Evolutionary conservation across 2,113 vertebrate genomes (phyloP), one percentile per base, ranked within the genome.

Genomic region (Embiotoca jacksoni): DNA sequence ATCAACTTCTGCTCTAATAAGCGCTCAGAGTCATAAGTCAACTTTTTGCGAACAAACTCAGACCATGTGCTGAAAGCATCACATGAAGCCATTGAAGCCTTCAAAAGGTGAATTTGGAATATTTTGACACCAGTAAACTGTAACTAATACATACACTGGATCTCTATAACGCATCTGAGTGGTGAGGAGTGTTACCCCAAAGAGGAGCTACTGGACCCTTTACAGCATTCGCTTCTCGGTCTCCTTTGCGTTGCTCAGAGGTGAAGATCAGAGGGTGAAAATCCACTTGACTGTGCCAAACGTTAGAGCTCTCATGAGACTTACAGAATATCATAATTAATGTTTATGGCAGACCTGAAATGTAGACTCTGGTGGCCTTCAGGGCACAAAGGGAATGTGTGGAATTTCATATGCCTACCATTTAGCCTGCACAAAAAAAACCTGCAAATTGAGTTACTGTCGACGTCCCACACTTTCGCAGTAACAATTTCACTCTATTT

Each of bases 271-370:
- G 33, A 77, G 49, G 56, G 69, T 80, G 80, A 81, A 84, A 85
- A 75, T 66, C 46, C 56, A 75, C 70, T 85, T 74, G 55, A 62
- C 60, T 90, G 88, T 86, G 84, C 89, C 83, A 90, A 89, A 85
- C 73, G 82, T 81, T 85, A 85, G 80, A 85, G 78, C 78, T 85
- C 89, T 91, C 72, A 55, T 36, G 72, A 85, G 83, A 80, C 64
- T 80, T 80, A 61, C 57, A 33, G 52, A 67, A 81, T 67, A 81
- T 90, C 78, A 88, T 86, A 86, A 88, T 90, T 84, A 86, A 83
- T 81, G 70, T 82, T 71, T 53, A 30, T 46, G 66, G 70, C 60
- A 79, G 72, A 85, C 86, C 76, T 88, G 72, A 87, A 73, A 64
- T 62, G 52, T 69, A 66, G 78, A 62, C 81, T 85, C 41, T 6